Conservation (phyloP, 2,113 vertebrate genomes). For the Phaethon lepturus region DNA sequence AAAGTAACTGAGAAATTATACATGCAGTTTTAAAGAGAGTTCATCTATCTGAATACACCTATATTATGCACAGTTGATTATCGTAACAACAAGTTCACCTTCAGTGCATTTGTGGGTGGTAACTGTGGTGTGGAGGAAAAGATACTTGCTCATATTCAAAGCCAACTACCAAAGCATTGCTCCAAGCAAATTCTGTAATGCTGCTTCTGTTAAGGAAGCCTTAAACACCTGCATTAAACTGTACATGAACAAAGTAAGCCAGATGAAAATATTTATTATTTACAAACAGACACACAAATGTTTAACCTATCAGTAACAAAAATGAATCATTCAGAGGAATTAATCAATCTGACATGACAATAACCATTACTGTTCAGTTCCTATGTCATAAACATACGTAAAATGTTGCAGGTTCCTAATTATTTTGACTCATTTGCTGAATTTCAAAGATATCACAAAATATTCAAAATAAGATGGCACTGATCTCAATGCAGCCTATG, state of each 20-base stretch:
- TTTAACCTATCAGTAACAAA: background rate
- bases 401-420: background rate
- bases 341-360: background rate
- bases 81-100: background rate
- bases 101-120: background rate
- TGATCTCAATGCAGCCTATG: background rate
- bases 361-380: background rate
- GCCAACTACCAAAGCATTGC: conserved; percentile 23
- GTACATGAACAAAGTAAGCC: background rate
- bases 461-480: background rate
- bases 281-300: background rate
- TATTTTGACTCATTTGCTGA: background rate
- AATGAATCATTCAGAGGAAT: background rate
- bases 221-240: conserved; percentile 56
- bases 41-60: background rate
- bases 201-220: conserved; percentile 32
- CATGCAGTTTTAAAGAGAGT: background rate
- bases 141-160: conserved; percentile 17
- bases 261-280: conserved; percentile 15
- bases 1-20: background rate
- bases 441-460: background rate
- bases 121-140: background rate
- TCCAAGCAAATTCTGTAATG: conserved; percentile 3
- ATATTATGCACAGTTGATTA: background rate
- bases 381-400: fast-evolving